A percentile compares a stretch with the other conserved stretches of the same genome.
Conservation (phyloP, 2,797 vertebrate genomes). For the Psittacula derbiana region DNA sequence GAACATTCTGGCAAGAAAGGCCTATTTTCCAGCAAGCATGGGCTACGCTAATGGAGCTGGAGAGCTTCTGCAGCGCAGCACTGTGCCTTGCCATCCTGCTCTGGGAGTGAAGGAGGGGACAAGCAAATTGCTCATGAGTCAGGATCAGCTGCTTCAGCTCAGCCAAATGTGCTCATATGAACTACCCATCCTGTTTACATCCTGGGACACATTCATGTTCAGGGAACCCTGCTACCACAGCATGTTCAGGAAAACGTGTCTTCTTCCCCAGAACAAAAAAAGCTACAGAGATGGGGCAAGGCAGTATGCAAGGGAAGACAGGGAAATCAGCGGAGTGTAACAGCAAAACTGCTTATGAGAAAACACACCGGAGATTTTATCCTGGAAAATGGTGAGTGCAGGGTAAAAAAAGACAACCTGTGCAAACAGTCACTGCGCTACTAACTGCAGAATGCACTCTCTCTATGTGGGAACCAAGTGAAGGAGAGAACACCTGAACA, state of each 20-base stretch:
- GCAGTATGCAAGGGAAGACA: background rate
- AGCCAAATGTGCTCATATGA: accelerated
- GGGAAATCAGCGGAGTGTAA: background rate
- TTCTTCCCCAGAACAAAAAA: background rate
- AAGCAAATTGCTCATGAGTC: background rate
- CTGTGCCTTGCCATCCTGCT: background rate
- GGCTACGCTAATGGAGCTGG: background rate
- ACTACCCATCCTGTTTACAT: background rate
- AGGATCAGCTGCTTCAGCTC: background rate
- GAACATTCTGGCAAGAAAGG: background rate
- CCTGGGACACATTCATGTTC: background rate
- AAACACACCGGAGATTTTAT: background rate
- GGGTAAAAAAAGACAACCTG: background rate
- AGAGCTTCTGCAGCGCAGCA: background rate
- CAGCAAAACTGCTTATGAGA: background rate
- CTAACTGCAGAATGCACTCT: background rate
- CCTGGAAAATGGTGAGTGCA: background rate
- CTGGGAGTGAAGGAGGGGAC: background rate
- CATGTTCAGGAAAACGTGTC: background rate
- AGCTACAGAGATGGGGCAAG: background rate
- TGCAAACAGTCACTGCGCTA: background rate
- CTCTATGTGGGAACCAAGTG: background rate
- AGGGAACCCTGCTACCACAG: background rate
- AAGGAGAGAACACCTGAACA: background rate
- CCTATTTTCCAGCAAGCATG: background rate